These are phyloP conservation scores for Sula dactylatra DNA, from an alignment of 2,113 vertebrate species.

Conservation along the genomic window DNA sequence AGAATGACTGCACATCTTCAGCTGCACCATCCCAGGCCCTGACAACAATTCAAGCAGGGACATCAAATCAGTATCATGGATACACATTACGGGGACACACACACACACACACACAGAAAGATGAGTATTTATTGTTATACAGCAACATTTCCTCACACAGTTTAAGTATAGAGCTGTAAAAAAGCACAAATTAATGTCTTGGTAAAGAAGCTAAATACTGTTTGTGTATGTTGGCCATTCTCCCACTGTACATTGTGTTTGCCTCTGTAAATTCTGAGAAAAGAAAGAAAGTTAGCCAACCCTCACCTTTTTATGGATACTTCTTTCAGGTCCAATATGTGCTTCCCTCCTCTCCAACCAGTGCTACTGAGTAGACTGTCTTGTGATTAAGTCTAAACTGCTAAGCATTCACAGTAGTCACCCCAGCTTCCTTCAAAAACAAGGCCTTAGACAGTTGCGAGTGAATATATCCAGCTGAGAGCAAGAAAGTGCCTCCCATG, in stretches of 20 bases:
- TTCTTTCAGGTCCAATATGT: background rate
- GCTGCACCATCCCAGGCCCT: background rate
- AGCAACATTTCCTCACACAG: background rate
- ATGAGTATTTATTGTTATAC: background rate
- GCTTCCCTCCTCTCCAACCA: background rate
- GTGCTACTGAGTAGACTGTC: background rate
- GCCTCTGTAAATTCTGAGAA: background rate
- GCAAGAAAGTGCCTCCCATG: background rate
- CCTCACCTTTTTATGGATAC: background rate
- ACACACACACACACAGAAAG: too few species aligned
- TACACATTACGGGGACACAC: rapidly evolving
- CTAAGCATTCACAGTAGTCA: background rate
- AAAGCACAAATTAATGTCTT: background rate
- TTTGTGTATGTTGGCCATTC: background rate
- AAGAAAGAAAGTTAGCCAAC: background rate
- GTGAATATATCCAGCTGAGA: background rate
- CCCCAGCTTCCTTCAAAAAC: rapidly evolving
- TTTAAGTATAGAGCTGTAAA: background rate
- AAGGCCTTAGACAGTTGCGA: background rate
- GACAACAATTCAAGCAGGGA: background rate
- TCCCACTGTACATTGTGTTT: background rate
- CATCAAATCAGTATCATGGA: background rate
- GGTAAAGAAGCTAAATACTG: background rate
- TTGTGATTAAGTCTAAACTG: background rate
- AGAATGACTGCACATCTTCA: background rate